Conservation (phyloP, 2,113 vertebrate species). For the Gracilinanus agilis region DNA sequence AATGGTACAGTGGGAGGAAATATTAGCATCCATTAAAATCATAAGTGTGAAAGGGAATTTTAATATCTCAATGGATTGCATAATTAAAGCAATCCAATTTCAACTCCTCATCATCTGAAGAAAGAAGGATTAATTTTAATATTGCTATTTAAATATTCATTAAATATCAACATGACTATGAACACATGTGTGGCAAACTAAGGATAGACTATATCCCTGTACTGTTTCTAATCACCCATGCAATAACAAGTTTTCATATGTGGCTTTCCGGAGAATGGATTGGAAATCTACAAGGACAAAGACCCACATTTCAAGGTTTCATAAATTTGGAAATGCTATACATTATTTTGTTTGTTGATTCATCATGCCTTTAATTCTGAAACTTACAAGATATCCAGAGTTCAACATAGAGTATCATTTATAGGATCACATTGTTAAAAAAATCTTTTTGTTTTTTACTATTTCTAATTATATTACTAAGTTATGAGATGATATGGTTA, state of each 20-base stretch:
- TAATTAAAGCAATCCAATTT: background rate
- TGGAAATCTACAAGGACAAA: background rate
- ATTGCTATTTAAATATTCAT: background rate
- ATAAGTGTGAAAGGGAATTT: background rate
- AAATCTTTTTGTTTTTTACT: slow-evolving; percentile 36
- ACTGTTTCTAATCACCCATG: background rate
- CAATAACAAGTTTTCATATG: background rate
- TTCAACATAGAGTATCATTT: slow-evolving; percentile 14
- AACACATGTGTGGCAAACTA: background rate
- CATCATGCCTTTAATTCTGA: background rate
- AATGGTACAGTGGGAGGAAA: background rate
- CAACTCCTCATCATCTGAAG: slow-evolving; percentile 14
- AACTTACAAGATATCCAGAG: slow-evolving; percentile 7
- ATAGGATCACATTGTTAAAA: slow-evolving; percentile 56
- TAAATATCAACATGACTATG: background rate
- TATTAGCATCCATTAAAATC: slow-evolving; percentile 15
- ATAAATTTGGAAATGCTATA: background rate
- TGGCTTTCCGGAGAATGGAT: background rate
- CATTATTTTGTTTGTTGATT: background rate
- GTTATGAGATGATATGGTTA: slow-evolving; percentile 34
- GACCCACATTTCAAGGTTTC: background rate
- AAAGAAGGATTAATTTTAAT: background rate
- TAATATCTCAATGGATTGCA: background rate
- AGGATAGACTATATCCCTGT: background rate
- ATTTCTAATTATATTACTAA: slow-evolving; percentile 45